Conservation (phyloP, 2,888 invertebrate species). For the Tachina lurida region DNA sequence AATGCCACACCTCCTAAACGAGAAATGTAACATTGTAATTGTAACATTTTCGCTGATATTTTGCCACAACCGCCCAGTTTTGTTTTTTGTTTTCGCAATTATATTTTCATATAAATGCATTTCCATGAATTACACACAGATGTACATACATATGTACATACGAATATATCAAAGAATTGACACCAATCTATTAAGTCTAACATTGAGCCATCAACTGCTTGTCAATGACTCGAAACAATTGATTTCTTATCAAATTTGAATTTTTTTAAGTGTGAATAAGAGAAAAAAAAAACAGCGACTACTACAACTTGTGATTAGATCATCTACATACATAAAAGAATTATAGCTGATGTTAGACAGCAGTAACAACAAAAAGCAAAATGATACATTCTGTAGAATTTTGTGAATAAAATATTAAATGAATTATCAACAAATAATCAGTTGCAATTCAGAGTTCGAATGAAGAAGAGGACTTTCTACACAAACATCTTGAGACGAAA, state of each 20-base stretch:
- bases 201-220: no score
- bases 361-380: background rate
- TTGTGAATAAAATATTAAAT: constrained; percentile 35
- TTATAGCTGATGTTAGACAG: constrained; percentile 11
- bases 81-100: background rate
- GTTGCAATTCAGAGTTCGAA: constrained; percentile 57
- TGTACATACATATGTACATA: constrained; percentile 11
- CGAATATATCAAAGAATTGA: background rate
- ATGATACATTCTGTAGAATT: constrained; percentile 14
- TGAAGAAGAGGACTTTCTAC: constrained; percentile 38
- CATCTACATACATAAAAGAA: constrained; percentile 8
- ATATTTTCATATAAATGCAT: constrained; percentile 17
- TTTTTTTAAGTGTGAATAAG: no score
- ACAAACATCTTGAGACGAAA: background rate
- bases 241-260: no score
- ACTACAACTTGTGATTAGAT: no score
- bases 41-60: constrained; percentile 14
- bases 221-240: no score
- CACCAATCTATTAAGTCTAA: no score
- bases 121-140: constrained; percentile 31
- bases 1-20: background rate
- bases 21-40: background rate
- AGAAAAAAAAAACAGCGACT: no score
- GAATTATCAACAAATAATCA: constrained; percentile 51
- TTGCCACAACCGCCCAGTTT: constrained; percentile 12